Base-by-base conservation (phyloP, 2,888 invertebrate species). In the Parelbella ahira region DNA sequence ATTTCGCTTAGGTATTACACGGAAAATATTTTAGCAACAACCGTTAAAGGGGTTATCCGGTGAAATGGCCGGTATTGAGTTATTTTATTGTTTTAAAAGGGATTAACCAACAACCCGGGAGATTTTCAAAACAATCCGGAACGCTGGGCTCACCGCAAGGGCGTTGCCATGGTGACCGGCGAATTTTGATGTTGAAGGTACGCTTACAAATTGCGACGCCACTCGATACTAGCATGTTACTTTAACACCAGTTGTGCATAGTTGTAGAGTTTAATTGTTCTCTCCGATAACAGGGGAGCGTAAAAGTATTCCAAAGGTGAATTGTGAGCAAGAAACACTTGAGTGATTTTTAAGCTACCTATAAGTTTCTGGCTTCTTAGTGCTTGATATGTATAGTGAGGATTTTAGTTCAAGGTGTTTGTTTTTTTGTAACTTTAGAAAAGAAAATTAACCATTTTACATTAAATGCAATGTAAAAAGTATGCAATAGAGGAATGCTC, bases 71-170 rank as follows among this genome's bases (percentile, higher is more conserved):
- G 58, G 62, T 60, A 71, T 72, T 62, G 68, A 61, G 64, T 60
- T 61, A 68, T 78, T 80, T 79, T 74, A 77, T 74, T 75, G 73
- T 71, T 77, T 76, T 77, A 76, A 77, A 71, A 68, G 63, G 69
- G 77, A 76, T 80, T 79, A 75, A 72, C 73, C 72, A 71, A 63
- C 64, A 62, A 54, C 53, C 56, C 51, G 64, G 62, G 64, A 74
- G 75, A 75, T 74, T 79, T 79, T 66, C 66, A 67, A 75, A 82
- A 80, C 74, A 73, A 67, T 65, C 63, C 73, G 62, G 69, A 68
- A 66, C 66, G 71, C 63, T 68, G 59, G 68, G 61, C 50, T 63
- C 55, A 64, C 64, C 68, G 74, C 73, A 58, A 71, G 83, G 86
- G 84, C 51, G 84, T 84, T 84, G 71, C 83, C 54, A 83, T 82